Evolutionary conservation across 2,888 invertebrate genomes (phyloP).

Genomic region (Tribolium freemani): DNA sequence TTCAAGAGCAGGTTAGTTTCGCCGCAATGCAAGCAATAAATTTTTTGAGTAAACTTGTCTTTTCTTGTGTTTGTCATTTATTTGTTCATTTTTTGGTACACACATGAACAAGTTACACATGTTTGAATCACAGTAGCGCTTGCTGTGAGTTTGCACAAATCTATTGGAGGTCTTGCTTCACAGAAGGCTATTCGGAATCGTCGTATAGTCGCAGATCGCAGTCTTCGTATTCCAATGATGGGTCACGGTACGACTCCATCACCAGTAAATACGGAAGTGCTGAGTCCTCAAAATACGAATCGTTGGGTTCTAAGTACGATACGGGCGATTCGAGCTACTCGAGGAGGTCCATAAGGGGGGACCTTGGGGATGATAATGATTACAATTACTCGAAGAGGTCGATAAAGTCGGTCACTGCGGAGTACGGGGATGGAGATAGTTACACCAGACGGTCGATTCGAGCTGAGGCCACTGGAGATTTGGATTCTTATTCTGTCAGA

Average conservation of each 20-base stretch:
- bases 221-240: constrained; percentile 58
- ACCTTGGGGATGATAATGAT: constrained; percentile 41
- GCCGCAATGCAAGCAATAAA: constrained; percentile 15
- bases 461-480: constrained; percentile 58
- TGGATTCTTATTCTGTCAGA: constrained; percentile 58
- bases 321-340: constrained; percentile 46
- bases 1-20: constrained; percentile 59
- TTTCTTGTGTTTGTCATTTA: constrained; percentile 13
- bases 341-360: constrained; percentile 46
- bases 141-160: constrained; percentile 24
- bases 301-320: constrained; percentile 54
- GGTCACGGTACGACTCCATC: constrained; percentile 51
- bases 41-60: constrained; percentile 6
- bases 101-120: constrained; percentile 25
- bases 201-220: constrained; percentile 60
- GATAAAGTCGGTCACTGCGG: constrained; percentile 47
- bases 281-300: constrained; percentile 53
- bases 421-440: constrained; percentile 52
- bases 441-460: constrained; percentile 55
- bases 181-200: constrained; percentile 64
- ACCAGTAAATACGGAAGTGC: constrained; percentile 45
- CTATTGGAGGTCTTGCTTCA: constrained; percentile 47
- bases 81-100: constrained; percentile 29
- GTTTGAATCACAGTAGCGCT: constrained; percentile 12
- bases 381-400: constrained; percentile 32